Base-by-base conservation (phyloP, 2,113 vertebrate species). In the Coreoperca whiteheadi region DNA sequence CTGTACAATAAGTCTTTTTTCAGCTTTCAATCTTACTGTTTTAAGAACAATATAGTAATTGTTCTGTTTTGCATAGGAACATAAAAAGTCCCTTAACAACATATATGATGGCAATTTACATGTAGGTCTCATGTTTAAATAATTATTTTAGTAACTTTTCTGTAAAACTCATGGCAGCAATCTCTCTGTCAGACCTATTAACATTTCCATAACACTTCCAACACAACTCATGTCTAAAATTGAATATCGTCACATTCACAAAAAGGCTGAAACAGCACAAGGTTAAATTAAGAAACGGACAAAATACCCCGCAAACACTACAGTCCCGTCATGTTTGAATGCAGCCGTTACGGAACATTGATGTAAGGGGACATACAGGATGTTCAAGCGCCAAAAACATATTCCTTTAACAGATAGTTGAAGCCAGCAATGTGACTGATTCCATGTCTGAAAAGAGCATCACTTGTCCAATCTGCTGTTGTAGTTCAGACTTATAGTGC, bases 401-500 rank as follows among this genome's bases (percentile, higher is more conserved):
- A 21, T 70, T 28, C 39, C 28, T 28, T 41, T 20, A 54, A 60
- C 48, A 69, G 20, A 51, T 25, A 43, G 32, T 43, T 65, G 32
- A 68, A 21, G 25, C 0, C 25, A 48, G 16, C 9, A 57, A 48
- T 69, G 39, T 18, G 21, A 60, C 79, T 56, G n/a, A 66, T 46
- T 64, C 32, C n/a, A 16, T n/a, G 39, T 68, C 53, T 64, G 48
- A 39, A 69, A 34, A 20, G 15, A 75, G 61, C 72, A 34, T 25
- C 6, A 15, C 28, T 75, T 75, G 34, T 69, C 43, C 71, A 71
- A 51, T 41, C 71, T 65, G 10, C 54, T n/a, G 48, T 50, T 61
- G 43, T 37, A 54, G 25, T 41, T 79, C 32, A 34, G 32, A 34
- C 32, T 34, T 34, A 5, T 34, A 67, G 78, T 46, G 50, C 10